phyloP scores from a whole-genome alignment of 2,888 invertebrate species.

The Girardia tigrina region DNA sequence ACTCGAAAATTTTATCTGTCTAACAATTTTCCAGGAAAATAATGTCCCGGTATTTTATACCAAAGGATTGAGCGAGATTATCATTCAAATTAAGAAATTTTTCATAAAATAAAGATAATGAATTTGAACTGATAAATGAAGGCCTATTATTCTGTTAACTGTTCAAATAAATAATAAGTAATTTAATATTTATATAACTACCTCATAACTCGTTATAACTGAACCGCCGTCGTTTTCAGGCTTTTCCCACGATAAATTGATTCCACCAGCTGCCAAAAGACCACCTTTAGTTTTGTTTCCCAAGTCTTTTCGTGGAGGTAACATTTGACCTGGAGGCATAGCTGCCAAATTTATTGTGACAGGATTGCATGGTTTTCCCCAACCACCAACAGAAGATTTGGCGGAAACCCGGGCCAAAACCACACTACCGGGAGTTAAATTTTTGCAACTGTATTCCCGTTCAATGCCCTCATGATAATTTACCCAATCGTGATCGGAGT shows the following conservation, averaged over 20 bases:
- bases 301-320: neutral
- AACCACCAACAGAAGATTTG: neutral
- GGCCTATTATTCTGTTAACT: too few species aligned
- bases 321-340: neutral
- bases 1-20: too few species aligned
- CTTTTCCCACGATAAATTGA: slow-evolving; percentile 53
- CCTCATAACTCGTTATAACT: slow-evolving; percentile 58
- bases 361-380: neutral
- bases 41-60: too few species aligned
- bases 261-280: neutral
- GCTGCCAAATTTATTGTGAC: neutral
- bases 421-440: slow-evolving; percentile 3
- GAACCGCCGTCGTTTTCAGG: slow-evolving; percentile 65
- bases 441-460: slow-evolving; percentile 12
- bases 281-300: slow-evolving; percentile 2
- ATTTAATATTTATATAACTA: too few species aligned
- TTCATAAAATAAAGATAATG: too few species aligned
- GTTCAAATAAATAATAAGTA: too few species aligned
- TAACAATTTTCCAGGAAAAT: too few species aligned
- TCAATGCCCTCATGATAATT: neutral
- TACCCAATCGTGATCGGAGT: neutral
- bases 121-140: too few species aligned
- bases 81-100: too few species aligned
- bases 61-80: too few species aligned
- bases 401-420: neutral